Evolutionary conservation across 2,113 vertebrate species (phyloP).

Genomic region (Castor canadensis): DNA sequence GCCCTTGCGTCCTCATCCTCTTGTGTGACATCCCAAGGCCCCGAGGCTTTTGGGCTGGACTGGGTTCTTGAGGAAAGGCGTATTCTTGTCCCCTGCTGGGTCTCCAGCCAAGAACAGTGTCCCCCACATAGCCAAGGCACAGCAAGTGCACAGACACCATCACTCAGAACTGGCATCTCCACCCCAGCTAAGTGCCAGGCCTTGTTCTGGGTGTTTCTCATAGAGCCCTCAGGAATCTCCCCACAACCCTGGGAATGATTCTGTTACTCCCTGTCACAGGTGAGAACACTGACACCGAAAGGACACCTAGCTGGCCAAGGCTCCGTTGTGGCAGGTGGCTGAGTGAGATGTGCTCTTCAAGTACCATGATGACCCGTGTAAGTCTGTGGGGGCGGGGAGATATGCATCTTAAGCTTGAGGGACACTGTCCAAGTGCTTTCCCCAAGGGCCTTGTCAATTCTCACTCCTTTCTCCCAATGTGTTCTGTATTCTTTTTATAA

Average conservation of each 20-base stretch:
- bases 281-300: background rate
- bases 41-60: background rate
- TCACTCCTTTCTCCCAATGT: too few species aligned
- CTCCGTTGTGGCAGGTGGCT: background rate
- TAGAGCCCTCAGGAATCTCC: background rate
- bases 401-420: accelerated
- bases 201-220: background rate
- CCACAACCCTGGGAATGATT: background rate
- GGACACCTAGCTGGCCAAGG: background rate
- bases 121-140: too few species aligned
- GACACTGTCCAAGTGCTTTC: background rate
- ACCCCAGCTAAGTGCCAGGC: background rate
- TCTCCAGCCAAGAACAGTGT: background rate
- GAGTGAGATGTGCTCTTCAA: background rate
- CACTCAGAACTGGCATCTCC: background rate
- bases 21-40: too few species aligned
- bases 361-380: accelerated
- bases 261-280: background rate
- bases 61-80: background rate
- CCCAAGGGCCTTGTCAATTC: background rate
- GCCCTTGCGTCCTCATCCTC: background rate
- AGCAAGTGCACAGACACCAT: background rate
- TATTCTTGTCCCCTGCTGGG: too few species aligned
- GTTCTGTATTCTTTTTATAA: background rate
- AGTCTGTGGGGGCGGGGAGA: background rate